A percentile compares a stretch with the other conserved stretches of the same genome.
These are phyloP conservation scores for Dryobota labecula DNA, from an alignment of 2,888 invertebrate species.

Conservation along the genomic window DNA sequence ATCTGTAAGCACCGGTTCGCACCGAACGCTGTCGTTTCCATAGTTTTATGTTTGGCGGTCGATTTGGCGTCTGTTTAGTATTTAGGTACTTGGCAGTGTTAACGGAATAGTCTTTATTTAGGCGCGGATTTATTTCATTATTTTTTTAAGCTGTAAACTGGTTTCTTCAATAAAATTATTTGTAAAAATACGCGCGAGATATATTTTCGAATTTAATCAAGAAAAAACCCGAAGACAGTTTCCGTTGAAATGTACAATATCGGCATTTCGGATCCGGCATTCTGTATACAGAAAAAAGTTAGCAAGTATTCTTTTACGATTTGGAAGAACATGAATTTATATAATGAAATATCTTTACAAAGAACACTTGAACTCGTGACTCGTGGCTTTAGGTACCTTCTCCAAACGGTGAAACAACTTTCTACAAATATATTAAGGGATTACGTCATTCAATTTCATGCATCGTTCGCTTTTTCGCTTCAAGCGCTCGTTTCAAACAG, in stretches of 20 bases:
- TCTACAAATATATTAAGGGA: conserved; percentile 18
- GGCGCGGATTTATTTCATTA: conserved; percentile 3
- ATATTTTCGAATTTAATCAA: neutral
- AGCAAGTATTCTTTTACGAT: neutral
- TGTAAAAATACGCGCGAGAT: neutral
- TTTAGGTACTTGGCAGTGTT: conserved; percentile 17
- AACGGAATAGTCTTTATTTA: neutral
- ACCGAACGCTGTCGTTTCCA: conserved; percentile 22
- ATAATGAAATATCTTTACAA: conserved; percentile 20
- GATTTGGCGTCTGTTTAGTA: neutral
- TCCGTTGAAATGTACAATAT: neutral
- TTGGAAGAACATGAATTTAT: neutral
- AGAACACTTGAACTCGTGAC: conserved; percentile 21
- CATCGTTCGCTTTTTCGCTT: conserved; percentile 36
- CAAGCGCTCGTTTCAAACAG: conserved; percentile 18
- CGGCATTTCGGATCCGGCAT: neutral
- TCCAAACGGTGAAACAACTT: conserved; percentile 31
- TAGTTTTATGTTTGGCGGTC: conserved; percentile 11
- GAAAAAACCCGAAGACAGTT: neutral
- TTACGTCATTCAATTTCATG: conserved; percentile 45
- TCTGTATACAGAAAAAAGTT: neutral
- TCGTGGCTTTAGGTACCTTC: too few relatives aligned
- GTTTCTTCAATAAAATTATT: neutral
- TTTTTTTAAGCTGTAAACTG: neutral
- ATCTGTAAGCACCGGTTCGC: conserved; percentile 15